phyloP scores from a whole-genome alignment of 2,797 vertebrate genomes.

The Hylomyscus alleni region DNA sequence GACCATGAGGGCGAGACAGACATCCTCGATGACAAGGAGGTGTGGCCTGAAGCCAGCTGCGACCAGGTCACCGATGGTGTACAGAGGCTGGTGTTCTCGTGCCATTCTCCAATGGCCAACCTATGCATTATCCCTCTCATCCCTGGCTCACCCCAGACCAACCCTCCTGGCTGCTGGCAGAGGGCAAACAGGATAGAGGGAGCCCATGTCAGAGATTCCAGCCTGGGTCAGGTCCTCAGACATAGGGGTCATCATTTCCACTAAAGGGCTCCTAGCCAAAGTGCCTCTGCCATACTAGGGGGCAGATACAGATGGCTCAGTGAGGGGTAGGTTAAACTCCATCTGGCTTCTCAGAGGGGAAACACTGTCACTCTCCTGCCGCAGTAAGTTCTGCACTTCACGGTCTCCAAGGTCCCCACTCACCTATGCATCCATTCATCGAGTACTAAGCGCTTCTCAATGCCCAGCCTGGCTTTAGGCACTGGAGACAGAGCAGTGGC shows the following conservation, averaged over 20 bases:
- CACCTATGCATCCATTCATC: background rate
- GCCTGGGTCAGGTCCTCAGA: background rate
- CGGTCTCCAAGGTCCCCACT: background rate
- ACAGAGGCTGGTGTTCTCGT: background rate
- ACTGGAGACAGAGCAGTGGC: too few species aligned
- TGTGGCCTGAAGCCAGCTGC: slow-evolving; percentile 10
- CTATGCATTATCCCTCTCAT: background rate
- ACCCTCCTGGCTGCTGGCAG: background rate
- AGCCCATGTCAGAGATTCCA: background rate
- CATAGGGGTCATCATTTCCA: background rate
- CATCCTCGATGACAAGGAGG: slow-evolving; percentile 58
- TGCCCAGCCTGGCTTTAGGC: background rate
- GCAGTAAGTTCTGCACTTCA: fast-evolving
- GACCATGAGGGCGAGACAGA: slow-evolving; percentile 31
- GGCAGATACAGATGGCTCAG: background rate
- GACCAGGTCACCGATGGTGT: background rate
- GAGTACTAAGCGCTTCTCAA: background rate
- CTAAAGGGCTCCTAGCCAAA: background rate
- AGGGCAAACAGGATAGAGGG: background rate
- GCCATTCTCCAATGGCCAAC: background rate
- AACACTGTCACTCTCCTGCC: background rate
- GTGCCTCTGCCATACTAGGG: too few species aligned
- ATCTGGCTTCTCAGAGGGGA: background rate
- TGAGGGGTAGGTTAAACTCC: background rate
- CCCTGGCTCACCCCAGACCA: background rate